Percentiles rank a stretch among this genome's conserved stretches.
These are phyloP conservation scores for Clamator glandarius DNA, from an alignment of 2,797 vertebrate species.

Conservation along the genomic window DNA sequence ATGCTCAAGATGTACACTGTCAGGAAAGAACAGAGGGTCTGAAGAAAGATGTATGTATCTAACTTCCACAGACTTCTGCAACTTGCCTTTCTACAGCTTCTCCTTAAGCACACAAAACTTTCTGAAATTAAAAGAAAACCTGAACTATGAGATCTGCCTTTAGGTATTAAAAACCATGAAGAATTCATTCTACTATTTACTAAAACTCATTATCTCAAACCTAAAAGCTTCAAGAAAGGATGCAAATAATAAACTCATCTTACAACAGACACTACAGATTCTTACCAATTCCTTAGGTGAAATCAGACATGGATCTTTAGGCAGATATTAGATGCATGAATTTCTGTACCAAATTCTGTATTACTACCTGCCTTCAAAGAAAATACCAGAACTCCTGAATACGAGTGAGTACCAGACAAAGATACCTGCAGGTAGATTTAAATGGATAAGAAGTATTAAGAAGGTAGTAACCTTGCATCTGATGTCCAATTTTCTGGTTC, in stretches of 20 bases:
- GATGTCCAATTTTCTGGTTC: constrained; percentile 75
- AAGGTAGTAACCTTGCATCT: constrained; percentile 77
- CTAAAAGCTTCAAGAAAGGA: not conserved
- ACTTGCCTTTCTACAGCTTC: not conserved
- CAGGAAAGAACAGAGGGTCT: not conserved
- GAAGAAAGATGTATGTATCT: not conserved
- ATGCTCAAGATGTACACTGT: not conserved
- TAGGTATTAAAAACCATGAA: not conserved
- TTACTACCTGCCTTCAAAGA: not conserved
- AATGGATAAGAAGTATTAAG: not conserved
- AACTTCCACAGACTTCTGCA: not conserved
- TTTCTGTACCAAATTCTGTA: not conserved
- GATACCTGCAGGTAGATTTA: not conserved
- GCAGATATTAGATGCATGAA: not conserved
- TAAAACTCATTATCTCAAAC: not conserved
- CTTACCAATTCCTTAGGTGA: not conserved
- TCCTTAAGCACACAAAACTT: not conserved
- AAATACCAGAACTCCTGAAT: not conserved
- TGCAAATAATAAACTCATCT: not conserved
- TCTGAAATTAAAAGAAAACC: not conserved
- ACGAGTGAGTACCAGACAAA: not conserved
- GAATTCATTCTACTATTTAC: not conserved
- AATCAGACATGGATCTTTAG: not conserved
- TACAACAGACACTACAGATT: not conserved
- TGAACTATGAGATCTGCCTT: not conserved